phyloP scores from a whole-genome alignment of 2,888 invertebrate genomes.

The Oligia fasciuncula region DNA sequence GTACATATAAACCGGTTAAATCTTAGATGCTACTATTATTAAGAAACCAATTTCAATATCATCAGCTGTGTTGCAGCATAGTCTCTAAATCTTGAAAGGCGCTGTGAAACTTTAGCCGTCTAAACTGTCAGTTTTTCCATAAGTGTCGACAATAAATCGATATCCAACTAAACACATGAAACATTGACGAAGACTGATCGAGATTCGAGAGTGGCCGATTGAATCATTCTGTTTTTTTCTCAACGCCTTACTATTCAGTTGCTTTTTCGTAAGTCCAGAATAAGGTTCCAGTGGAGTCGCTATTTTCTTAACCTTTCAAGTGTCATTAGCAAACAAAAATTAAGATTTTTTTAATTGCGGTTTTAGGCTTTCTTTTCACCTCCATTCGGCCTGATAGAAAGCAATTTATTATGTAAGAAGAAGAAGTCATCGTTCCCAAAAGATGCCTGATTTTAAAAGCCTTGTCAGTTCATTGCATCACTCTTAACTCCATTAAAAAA shows the following conservation, averaged over 20 bases:
- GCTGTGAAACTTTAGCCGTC: slow-evolving; percentile 24
- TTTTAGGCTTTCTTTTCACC: too few species aligned
- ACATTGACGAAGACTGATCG: slow-evolving; percentile 82
- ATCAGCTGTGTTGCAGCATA: slow-evolving; percentile 8
- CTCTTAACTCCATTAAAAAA: background rate
- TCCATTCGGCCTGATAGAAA: background rate
- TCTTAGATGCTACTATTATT: background rate
- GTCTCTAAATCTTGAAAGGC: slow-evolving; percentile 25
- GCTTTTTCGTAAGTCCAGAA: slow-evolving; percentile 69
- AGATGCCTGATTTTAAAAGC: background rate
- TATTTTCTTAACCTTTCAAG: background rate
- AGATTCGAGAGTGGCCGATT: slow-evolving; percentile 80
- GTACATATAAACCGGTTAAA: too few species aligned
- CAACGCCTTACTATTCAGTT: slow-evolving; percentile 75
- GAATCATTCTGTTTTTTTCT: slow-evolving; percentile 84
- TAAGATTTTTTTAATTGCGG: background rate
- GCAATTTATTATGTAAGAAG: background rate
- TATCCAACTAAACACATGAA: slow-evolving; percentile 67
- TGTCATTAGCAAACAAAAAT: too few species aligned
- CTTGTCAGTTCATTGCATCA: background rate
- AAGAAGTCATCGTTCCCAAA: background rate
- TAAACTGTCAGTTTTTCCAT: slow-evolving; percentile 59
- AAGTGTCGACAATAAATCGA: slow-evolving; percentile 64
- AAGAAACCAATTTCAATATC: background rate
- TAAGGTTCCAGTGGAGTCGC: slow-evolving; percentile 67